Evolutionary conservation across 2,888 invertebrate genomes (phyloP).

Genomic region (Mythimna impura): DNA sequence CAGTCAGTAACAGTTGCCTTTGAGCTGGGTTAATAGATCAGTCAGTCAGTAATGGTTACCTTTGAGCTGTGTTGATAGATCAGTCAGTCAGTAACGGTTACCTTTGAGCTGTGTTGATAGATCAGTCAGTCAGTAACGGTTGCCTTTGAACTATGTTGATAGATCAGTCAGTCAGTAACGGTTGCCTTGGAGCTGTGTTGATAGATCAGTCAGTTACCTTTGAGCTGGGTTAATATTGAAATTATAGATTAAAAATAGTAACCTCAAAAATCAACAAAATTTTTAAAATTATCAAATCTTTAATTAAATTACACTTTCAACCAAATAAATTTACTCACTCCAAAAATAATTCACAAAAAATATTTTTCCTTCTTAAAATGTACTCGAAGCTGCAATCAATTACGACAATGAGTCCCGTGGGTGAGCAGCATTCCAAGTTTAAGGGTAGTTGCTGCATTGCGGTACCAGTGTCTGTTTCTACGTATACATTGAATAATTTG

Average conservation of each 20-base stretch:
- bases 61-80: too few relatives aligned
- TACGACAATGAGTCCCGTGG: constrained; percentile 24
- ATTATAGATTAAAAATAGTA: neutral
- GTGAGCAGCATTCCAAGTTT: constrained; percentile 40
- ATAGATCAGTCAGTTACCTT: too few relatives aligned
- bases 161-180: too few relatives aligned
- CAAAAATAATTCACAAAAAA: constrained; percentile 14
- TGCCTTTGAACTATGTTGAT: too few relatives aligned
- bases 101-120: too few relatives aligned
- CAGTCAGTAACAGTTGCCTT: too few relatives aligned
- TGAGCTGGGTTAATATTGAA: too few relatives aligned
- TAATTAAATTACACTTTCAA: neutral
- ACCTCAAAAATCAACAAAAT: neutral
- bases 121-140: too few relatives aligned
- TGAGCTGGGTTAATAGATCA: too few relatives aligned
- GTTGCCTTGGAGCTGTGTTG: too few relatives aligned
- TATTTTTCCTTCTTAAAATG: constrained; percentile 11
- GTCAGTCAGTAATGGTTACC: too few relatives aligned
- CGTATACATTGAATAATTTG: constrained; percentile 62
- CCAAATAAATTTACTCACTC: constrained; percentile 16
- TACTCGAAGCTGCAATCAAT: constrained; percentile 34
- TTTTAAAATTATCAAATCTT: neutral
- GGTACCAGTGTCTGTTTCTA: constrained; percentile 51
- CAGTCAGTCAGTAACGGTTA: too few relatives aligned
- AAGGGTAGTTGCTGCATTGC: constrained; percentile 71